Evolutionary conservation across 2,888 invertebrate species (phyloP), one percentile per base, ranked within the genome.

Genomic region (Apamea crenata): DNA sequence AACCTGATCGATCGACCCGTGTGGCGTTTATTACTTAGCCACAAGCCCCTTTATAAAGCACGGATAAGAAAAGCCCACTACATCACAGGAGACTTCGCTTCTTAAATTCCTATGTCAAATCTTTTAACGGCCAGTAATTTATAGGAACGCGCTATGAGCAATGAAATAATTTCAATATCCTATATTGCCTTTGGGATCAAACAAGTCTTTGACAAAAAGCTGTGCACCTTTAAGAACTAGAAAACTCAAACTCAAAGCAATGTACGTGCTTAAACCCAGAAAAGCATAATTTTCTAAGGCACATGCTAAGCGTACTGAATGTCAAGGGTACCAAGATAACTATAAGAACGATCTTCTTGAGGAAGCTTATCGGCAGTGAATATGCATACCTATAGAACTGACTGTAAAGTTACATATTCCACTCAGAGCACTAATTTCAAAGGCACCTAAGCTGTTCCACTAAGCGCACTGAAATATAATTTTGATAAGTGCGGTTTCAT

Each of bases 81-180:
- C 21, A 7, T 29, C 65, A 77, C 25, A 1, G 10, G 1, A 29
- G 29, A 25, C 29, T 32, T 21, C 5, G 36, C 4, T 21, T 61
- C 12, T 21, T 8, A 47, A 6, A 59, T 47, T 32, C 8, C 59
- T 21, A 10, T 50, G 16, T 40, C n/a, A 32, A 71, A 70, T 18
- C 29, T 14, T 44, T 53, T 21, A 29, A 40, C n/a, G 1, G 14
- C 2, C 7, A 71, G 40, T 32, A 18, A 53, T 12, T 53, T 70
- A 29, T 50, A 68, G 71, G 2, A 78, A 63, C 44, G n/a, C 36
- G 40, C 10, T 47, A 29, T 1, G 16, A 44, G 65, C n/a, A 66
- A 75, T 56, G 56, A 78, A 47, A 77, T 44, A 40, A 80, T 74
- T 79, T 77, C 21, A 80, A 85, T 82, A 74, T 74, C 21, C 21